A percentile compares a stretch with the other conserved stretches of the same genome.
These are phyloP conservation scores for Eira barbara DNA, from an alignment of 2,113 vertebrate species.

Conservation along the genomic window DNA sequence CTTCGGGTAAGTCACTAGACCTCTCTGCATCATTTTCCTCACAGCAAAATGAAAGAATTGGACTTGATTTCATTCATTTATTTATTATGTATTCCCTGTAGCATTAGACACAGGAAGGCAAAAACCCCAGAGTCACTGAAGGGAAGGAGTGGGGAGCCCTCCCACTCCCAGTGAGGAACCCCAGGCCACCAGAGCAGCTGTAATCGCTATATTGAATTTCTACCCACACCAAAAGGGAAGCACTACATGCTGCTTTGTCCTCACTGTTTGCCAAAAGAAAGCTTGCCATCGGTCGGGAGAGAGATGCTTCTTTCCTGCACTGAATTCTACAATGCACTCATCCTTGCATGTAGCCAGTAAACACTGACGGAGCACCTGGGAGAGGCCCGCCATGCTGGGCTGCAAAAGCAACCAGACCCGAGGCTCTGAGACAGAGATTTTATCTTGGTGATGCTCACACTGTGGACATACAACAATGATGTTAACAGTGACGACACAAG, in stretches of 20 bases:
- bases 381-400: background rate
- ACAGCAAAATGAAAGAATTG: background rate
- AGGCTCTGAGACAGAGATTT: background rate
- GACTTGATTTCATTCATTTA: background rate
- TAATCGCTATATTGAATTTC: background rate
- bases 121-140: background rate
- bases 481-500: background rate
- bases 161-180: background rate
- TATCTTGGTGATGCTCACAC: background rate
- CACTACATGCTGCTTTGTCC: background rate
- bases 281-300: background rate
- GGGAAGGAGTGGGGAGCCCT: background rate
- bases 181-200: background rate
- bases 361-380: background rate
- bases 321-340: background rate
- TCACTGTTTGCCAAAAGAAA: background rate
- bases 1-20: constrained; percentile 22
- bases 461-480: background rate
- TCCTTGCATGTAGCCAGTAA: background rate
- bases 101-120: background rate
- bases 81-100: background rate
- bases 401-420: background rate
- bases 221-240: background rate
- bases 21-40: constrained; percentile 12
- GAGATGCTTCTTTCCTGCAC: background rate